A percentile compares a stretch with the other conserved stretches of the same genome.
Evolutionary conservation across 2,888 invertebrate genomes (phyloP).

Genomic region (Leptopilina drosophilae): DNA sequence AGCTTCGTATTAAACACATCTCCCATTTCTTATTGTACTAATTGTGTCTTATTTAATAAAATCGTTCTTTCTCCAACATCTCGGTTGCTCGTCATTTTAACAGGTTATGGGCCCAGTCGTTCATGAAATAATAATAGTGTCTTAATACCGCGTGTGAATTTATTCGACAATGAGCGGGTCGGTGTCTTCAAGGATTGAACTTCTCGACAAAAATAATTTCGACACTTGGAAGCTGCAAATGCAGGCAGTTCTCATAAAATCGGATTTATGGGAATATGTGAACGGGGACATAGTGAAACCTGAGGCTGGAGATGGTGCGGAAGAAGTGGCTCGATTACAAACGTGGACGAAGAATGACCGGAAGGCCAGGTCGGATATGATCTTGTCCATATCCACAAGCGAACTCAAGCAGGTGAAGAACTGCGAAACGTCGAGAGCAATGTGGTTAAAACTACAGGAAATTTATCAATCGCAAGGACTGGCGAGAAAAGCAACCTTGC

Average conservation of each 20-base stretch:
- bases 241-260: constrained; percentile 17
- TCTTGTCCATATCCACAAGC: constrained; percentile 42
- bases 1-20: no score
- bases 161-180: background rate
- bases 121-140: background rate
- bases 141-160: background rate
- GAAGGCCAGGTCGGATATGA: constrained; percentile 49
- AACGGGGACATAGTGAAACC: constrained; percentile 38
- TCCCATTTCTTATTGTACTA: no score
- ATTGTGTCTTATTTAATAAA: no score
- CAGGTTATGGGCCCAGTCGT: constrained; percentile 44
- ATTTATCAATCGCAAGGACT: constrained; percentile 42
- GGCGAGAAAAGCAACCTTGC: background rate
- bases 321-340: background rate
- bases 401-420: constrained; percentile 45
- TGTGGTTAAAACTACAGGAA: constrained; percentile 42
- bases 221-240: constrained; percentile 8
- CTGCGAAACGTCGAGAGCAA: constrained; percentile 43
- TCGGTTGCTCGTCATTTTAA: background rate
- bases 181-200: constrained; percentile 7
- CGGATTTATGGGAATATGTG: constrained; percentile 39
- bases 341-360: constrained; percentile 45
- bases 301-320: constrained; percentile 18
- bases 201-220: constrained; percentile 15
- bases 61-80: no score